Conservation (phyloP, 1,140 invertebrate species). For the Pristionchus pacificus region DNA sequence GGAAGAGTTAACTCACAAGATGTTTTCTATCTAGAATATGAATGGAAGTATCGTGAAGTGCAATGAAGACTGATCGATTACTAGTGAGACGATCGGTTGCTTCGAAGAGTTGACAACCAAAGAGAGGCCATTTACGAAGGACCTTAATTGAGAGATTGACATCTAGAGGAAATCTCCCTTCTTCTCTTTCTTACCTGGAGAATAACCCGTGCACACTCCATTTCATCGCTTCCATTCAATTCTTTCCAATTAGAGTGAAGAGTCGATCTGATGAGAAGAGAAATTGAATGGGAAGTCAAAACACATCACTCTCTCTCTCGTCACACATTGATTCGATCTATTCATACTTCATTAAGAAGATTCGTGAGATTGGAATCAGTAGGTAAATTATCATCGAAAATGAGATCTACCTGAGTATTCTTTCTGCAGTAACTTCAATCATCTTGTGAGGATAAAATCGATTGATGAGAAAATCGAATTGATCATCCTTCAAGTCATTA, state of each 20-base stretch:
- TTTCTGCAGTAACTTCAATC: conserved; percentile 38
- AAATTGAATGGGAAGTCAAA: too few species aligned
- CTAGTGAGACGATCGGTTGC: conserved; percentile 40
- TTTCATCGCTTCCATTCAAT: conserved; percentile 34
- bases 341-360: too few species aligned
- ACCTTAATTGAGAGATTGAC: conserved; percentile 19
- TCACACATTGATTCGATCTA: conserved; percentile 5
- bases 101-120: conserved; percentile 38
- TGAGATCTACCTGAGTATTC: conserved; percentile 19
- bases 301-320: not conserved
- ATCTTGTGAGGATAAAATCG: conserved; percentile 42
- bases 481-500: conserved; percentile 29
- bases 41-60: conserved; percentile 41
- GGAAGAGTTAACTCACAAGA: conserved; percentile 36
- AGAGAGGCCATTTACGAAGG: conserved; percentile 44
- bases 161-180: not conserved
- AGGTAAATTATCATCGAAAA: too few species aligned
- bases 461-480: conserved; percentile 25
- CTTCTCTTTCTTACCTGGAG: conserved; percentile 20
- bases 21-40: conserved; percentile 42
- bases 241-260: conserved; percentile 38
- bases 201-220: conserved; percentile 43
- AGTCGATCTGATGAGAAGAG: conserved; percentile 13
- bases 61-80: conserved; percentile 36
- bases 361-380: too few species aligned